Evolutionary conservation across 2,113 vertebrate genomes (phyloP).

Genomic region (Corythaixoides concolor): DNA sequence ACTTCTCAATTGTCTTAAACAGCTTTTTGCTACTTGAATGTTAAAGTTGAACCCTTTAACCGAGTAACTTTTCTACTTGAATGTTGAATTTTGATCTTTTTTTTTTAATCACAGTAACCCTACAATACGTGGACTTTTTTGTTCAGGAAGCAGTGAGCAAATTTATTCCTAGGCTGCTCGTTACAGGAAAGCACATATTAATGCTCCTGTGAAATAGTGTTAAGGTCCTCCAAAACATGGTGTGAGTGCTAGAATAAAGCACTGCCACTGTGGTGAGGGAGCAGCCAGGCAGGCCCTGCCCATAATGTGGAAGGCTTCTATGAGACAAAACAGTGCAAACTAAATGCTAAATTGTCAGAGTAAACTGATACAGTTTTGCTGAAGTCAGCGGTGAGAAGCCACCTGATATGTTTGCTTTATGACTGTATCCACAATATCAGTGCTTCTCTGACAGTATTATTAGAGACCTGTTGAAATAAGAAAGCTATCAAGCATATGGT

Average conservation of each 20-base stretch:
- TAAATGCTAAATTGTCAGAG: not conserved
- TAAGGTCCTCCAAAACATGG: not conserved
- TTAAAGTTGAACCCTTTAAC: not conserved
- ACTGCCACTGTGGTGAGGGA: not conserved
- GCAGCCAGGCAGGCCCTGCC: not conserved
- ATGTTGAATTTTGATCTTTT: not conserved
- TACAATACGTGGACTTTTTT: not conserved
- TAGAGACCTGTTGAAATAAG: not conserved
- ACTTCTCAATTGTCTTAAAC: not conserved
- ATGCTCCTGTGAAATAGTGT: not conserved
- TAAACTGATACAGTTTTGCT: not conserved
- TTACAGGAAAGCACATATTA: not conserved
- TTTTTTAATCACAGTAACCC: not conserved
- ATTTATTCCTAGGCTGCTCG: not conserved
- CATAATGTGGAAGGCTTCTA: not conserved
- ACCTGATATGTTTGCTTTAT: not conserved
- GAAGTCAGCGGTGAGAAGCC: not conserved
- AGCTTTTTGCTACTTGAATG: not conserved
- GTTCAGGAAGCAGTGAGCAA: not conserved
- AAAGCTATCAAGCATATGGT: not conserved
- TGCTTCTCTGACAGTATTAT: not conserved
- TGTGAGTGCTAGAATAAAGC: not conserved
- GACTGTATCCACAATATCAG: not conserved
- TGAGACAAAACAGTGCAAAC: not conserved
- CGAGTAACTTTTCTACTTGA: not conserved